Base-by-base conservation (phyloP, 2,888 invertebrate species). In the Zaprionus obscuricornis region DNA sequence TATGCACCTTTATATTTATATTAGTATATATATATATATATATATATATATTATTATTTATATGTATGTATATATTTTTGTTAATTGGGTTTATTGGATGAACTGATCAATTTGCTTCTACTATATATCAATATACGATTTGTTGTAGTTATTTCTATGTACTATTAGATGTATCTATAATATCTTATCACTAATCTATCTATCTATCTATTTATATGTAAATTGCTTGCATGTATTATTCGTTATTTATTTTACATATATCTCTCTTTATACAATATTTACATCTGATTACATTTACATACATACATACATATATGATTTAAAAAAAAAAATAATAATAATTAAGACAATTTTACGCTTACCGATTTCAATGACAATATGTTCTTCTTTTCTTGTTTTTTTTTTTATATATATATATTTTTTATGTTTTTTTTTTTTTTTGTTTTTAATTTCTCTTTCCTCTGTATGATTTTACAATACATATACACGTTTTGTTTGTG, bases 401-500 rank as follows among this genome's bases (percentile, higher is more conserved):
- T 60, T 69, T 42, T 72, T 72, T 55, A 71, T 74, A 78, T n/a
- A n/a, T n/a, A n/a, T n/a, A n/a, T n/a, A 71, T 65, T 74, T 50
- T 74, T 58, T n/a, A 69, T 66, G 60, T 69, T 22, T 6, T 22
- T 22, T 72, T 56, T 72, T 57, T 60, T 51, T 69, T 72, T 60
- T 69, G 45, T 72, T 72, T 55, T 74, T 74, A 78, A 73, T 74
- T 72, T 76, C 66, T 83, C n/a, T n/a, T n/a, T n/a, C 66, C 73
- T 84, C 65, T 84, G 74, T 79, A 73, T 74, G 71, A 85, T 67
- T 77, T 77, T 60, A 7, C n/a, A n/a, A n/a, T n/a, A n/a, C n/a
- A 59, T 45, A 70, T 70, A 85, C 82, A 82, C 78, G 74, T 77
- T 85, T 71, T 75, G 62, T 68, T 81, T 62, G n/a, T n/a, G n/a